These are phyloP conservation scores for Nixonia krombeini DNA, from an alignment of 1,140 invertebrate genomes.

Conservation along the genomic window DNA sequence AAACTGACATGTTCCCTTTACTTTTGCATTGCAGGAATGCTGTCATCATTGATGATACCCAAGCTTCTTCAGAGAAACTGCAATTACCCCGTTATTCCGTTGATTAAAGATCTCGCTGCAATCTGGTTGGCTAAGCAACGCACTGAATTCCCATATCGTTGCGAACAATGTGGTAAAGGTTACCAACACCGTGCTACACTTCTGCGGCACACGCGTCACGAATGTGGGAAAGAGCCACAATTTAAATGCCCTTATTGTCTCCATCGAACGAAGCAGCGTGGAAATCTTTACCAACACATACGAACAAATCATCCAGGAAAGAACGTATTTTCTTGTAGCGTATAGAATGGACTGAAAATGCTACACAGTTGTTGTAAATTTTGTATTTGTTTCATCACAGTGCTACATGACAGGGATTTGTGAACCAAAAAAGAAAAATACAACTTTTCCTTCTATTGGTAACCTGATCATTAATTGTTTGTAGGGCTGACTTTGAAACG, in stretches of 20 bases:
- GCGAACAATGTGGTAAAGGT: slow-evolving; percentile 74
- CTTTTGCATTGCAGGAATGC: slow-evolving; percentile 32
- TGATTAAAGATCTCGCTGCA: slow-evolving; percentile 56
- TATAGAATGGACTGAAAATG: background rate
- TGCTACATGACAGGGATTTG: too few relatives aligned
- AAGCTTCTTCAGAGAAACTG: slow-evolving; percentile 35
- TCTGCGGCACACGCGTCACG: slow-evolving; percentile 73
- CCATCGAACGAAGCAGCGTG: slow-evolving; percentile 70
- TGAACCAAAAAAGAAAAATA: too few relatives aligned
- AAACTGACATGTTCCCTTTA: slow-evolving; percentile 20
- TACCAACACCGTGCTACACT: slow-evolving; percentile 75
- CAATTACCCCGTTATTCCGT: slow-evolving; percentile 48
- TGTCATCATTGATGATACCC: slow-evolving; percentile 24
- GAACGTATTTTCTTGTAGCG: slow-evolving; percentile 59
- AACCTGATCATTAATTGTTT: too few relatives aligned
- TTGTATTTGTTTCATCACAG: too few relatives aligned
- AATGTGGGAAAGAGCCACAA: slow-evolving; percentile 75
- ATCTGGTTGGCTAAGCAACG: slow-evolving; percentile 62
- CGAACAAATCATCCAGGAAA: slow-evolving; percentile 65
- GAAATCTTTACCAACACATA: slow-evolving; percentile 73
- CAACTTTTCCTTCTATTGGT: too few relatives aligned
- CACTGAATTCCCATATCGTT: slow-evolving; percentile 62
- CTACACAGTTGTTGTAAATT: background rate
- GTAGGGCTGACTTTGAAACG: too few relatives aligned
- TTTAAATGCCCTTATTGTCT: slow-evolving; percentile 75